Conservation (phyloP, 2,113 vertebrate genomes). For the Neomonachus schauinslandi region DNA sequence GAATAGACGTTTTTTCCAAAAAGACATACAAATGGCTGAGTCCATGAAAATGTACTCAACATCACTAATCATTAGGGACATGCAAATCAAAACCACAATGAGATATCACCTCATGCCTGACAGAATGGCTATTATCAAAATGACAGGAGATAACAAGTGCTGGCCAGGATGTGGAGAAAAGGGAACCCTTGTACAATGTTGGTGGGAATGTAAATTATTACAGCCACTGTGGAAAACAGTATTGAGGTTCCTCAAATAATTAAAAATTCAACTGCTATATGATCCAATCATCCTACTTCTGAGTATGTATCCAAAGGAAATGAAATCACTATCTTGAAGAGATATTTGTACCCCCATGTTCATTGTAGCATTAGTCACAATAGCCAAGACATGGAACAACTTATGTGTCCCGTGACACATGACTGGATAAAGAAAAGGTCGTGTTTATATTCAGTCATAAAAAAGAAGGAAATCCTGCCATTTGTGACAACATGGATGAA, state of each 20-base stretch:
- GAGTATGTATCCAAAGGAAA: not conserved
- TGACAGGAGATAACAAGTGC: not conserved
- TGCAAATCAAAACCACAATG: not conserved
- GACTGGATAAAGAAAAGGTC: not conserved
- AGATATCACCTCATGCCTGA: not conserved
- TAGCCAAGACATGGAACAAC: not conserved
- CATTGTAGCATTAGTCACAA: not conserved
- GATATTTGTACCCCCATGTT: not conserved
- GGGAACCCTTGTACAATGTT: not conserved
- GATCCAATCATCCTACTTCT: not conserved
- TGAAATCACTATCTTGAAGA: not conserved
- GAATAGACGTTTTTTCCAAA: not conserved
- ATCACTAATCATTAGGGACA: not conserved
- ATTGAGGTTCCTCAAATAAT: not conserved
- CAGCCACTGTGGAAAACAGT: not conserved
- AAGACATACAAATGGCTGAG: not conserved
- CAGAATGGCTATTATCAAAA: not conserved
- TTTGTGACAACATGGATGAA: not conserved
- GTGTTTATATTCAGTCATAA: not conserved
- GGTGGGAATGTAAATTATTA: not conserved
- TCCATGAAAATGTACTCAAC: not conserved
- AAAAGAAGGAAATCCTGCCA: not conserved
- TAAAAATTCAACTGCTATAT: not conserved
- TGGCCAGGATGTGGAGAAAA: not conserved
- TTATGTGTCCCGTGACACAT: not conserved